phyloP scores from a whole-genome alignment of 23 tunicate species.

The Phallusia fumigata region DNA sequence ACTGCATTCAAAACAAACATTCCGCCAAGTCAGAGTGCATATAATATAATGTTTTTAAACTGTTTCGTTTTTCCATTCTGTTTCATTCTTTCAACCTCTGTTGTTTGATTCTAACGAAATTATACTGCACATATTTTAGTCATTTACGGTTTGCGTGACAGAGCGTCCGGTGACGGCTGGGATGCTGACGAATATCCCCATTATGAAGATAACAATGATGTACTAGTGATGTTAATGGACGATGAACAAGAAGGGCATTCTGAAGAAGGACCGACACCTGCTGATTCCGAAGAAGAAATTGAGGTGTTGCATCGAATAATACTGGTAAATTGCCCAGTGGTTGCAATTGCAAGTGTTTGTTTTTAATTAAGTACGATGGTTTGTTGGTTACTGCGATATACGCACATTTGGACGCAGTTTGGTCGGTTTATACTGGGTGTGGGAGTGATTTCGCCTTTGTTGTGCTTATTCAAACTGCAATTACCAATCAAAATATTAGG shows the following conservation, averaged over 20 bases:
- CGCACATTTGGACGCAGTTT: too few relatives aligned
- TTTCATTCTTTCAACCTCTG: too few relatives aligned
- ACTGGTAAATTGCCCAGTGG: not conserved
- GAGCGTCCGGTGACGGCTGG: constrained; percentile 72
- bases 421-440: too few relatives aligned
- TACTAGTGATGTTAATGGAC: constrained; percentile 51
- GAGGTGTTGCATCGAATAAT: constrained; percentile 26
- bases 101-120: too few relatives aligned
- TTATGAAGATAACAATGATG: constrained; percentile 47
- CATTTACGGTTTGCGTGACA: not conserved
- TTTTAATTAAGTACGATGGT: not conserved
- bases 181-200: constrained; percentile 55
- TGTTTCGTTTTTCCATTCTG: too few relatives aligned
- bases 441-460: too few relatives aligned
- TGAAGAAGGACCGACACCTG: constrained; percentile 1
- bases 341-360: not conserved
- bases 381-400: not conserved
- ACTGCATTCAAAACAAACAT: not conserved
- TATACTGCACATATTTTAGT: too few relatives aligned
- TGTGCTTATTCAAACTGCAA: too few relatives aligned
- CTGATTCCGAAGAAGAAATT: constrained; percentile 19
- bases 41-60: too few relatives aligned
- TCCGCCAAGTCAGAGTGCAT: not conserved
- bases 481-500: not conserved
- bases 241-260: constrained; percentile 30